Conservation (phyloP, 30 jellyfish, hydroid and myxozoan genomes). For the Pelagia noctiluca region DNA sequence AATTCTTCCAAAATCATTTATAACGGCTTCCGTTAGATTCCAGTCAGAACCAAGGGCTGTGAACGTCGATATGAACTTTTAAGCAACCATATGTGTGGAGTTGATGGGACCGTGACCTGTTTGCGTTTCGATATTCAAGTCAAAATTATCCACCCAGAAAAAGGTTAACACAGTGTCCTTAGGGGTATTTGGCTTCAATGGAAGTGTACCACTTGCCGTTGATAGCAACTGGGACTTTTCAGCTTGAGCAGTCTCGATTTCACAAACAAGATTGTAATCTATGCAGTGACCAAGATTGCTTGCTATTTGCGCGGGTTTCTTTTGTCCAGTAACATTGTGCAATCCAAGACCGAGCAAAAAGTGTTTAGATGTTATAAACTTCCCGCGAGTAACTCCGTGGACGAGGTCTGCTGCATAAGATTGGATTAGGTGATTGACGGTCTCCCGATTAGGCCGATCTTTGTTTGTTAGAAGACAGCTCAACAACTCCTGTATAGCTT, state of each 20-base stretch:
- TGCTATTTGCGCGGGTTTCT: too few relatives aligned
- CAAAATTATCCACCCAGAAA: conserved; percentile 15
- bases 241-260: conserved; percentile 52
- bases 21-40: too few relatives aligned
- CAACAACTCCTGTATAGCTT: not conserved
- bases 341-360: conserved; percentile 48
- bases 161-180: not conserved
- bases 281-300: conserved; percentile 55
- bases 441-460: not conserved
- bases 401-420: conserved; percentile 29
- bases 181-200: not conserved
- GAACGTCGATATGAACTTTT: too few relatives aligned
- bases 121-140: conserved; percentile 14
- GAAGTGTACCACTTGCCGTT: conserved; percentile 7
- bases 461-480: not conserved
- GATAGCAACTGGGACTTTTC: conserved; percentile 36
- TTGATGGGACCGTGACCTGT: conserved; percentile 24
- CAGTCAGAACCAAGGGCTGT: too few relatives aligned
- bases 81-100: conserved; percentile 26
- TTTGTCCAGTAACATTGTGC: conserved; percentile 30
- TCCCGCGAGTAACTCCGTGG: conserved; percentile 29
- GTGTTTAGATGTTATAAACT: conserved; percentile 27
- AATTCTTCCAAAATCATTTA: too few relatives aligned
- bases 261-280: conserved; percentile 38
- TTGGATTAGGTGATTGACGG: conserved; percentile 13